These are phyloP conservation scores for Nycticryphes semicollaris DNA, from an alignment of 2,113 vertebrate species.

Conservation along the genomic window DNA sequence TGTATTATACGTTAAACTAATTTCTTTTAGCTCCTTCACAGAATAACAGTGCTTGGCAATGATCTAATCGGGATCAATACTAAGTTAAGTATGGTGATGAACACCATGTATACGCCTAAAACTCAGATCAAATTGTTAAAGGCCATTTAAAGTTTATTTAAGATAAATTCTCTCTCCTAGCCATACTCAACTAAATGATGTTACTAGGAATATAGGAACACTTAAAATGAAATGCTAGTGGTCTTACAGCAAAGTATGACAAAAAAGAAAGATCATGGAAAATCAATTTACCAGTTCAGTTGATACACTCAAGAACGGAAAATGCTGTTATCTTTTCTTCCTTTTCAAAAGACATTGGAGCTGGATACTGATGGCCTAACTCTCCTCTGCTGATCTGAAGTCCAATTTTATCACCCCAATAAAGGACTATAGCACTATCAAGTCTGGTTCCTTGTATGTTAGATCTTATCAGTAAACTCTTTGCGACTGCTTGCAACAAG, in stretches of 20 bases:
- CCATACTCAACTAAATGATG: not conserved
- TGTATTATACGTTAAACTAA: not conserved
- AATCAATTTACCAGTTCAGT: slow-evolving; percentile 55
- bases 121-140: slow-evolving; percentile 27
- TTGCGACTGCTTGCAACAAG: slow-evolving; percentile 32
- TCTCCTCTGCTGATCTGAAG: slow-evolving; percentile 44
- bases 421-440: slow-evolving; percentile 39
- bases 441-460: slow-evolving; percentile 42
- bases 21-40: slow-evolving; percentile 14
- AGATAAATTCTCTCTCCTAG: slow-evolving; percentile 16
- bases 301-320: not conserved
- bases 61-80: slow-evolving; percentile 16
- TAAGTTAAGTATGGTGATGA: slow-evolving; percentile 11
- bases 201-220: not conserved
- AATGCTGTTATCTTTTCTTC: slow-evolving; percentile 32
- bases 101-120: not conserved
- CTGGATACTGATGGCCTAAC: slow-evolving; percentile 41
- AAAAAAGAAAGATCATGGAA: slow-evolving; percentile 10
- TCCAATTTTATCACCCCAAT: slow-evolving; percentile 53
- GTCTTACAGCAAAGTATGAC: not conserved
- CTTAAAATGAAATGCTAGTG: not conserved
- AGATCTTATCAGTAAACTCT: slow-evolving; percentile 15
- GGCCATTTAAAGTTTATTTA: slow-evolving; percentile 38
- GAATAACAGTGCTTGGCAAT: slow-evolving; percentile 4
- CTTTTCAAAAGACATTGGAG: not conserved